Conservation (phyloP, 2,888 invertebrate species). For the Choreutis nemorana region DNA sequence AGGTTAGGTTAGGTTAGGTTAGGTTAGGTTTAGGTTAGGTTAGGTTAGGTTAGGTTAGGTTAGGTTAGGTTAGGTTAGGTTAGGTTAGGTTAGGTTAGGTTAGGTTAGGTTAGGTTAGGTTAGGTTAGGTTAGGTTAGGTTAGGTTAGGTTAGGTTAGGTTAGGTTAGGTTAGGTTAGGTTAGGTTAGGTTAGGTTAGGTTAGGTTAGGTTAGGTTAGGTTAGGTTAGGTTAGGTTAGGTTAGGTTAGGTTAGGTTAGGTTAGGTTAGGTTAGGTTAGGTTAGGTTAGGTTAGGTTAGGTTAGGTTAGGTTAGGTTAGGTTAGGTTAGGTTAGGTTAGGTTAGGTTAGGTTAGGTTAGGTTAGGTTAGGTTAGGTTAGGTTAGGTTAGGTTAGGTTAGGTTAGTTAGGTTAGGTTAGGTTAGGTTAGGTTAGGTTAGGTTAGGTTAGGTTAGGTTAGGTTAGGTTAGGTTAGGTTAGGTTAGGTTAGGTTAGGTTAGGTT, state of each 20-base stretch:
- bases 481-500: conserved; percentile 5
- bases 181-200: conserved; percentile 3
- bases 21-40: conserved; percentile 8
- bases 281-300: conserved; percentile 12
- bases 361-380: conserved; percentile 5
- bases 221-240: conserved; percentile 4
- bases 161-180: conserved; percentile 5
- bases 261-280: conserved; percentile 10
- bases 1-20: conserved; percentile 8
- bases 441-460: conserved; percentile 7
- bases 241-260: conserved; percentile 4
- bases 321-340: conserved; percentile 10
- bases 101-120: conserved; percentile 9
- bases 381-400: conserved; percentile 5
- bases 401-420: conserved; percentile 9
- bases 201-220: conserved; percentile 2
- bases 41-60: conserved; percentile 8
- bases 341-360: conserved; percentile 8
- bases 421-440: conserved; percentile 11
- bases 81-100: conserved; percentile 5
- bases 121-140: conserved; percentile 6
- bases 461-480: conserved; percentile 9
- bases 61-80: conserved; percentile 7
- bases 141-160: conserved; percentile 9
- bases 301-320: conserved; percentile 11